phyloP scores from a whole-genome alignment of 2,797 vertebrate genomes.

The Sebastes kiyomatsui region DNA sequence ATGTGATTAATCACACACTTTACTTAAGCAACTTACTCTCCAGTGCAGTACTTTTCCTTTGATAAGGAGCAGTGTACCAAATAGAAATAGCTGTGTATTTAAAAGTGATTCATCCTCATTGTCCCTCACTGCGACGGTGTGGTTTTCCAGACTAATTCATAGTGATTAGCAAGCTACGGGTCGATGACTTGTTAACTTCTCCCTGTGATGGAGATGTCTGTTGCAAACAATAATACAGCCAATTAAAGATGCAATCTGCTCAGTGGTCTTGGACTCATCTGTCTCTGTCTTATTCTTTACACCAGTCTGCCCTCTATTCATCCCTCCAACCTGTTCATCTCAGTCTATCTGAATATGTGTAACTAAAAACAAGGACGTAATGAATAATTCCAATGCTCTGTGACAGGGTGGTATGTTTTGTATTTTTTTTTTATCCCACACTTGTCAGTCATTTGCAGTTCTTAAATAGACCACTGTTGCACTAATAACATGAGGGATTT shows the following conservation, averaged over 20 bases:
- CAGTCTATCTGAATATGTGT: not conserved
- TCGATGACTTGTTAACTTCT: conserved; percentile 67
- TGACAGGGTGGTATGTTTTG: not conserved
- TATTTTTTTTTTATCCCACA: not conserved
- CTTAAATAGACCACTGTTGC: not conserved
- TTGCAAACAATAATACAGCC: conserved; percentile 63
- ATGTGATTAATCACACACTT: not conserved
- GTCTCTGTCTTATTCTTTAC: conserved; percentile 55
- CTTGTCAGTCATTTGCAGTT: not conserved
- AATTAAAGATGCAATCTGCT: conserved; percentile 77
- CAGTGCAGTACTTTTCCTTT: not conserved
- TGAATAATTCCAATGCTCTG: not conserved
- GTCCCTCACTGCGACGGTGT: not conserved
- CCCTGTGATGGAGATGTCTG: conserved; percentile 68
- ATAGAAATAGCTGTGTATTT: conserved; percentile 2
- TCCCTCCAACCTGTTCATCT: conserved; percentile 14
- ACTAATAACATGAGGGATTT: not conserved
- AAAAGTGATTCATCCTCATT: conserved; percentile 12
- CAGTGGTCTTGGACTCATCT: conserved; percentile 51
- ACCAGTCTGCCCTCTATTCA: conserved; percentile 4
- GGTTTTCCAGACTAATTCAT: conserved; percentile 59
- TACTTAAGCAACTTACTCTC: not conserved
- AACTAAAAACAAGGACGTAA: not conserved
- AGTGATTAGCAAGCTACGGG: conserved; percentile 61
- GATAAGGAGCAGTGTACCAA: not conserved